Evolutionary conservation across 2,888 invertebrate genomes (phyloP), one percentile per base, ranked within the genome.

Genomic region (Drosophila setosimentum): DNA sequence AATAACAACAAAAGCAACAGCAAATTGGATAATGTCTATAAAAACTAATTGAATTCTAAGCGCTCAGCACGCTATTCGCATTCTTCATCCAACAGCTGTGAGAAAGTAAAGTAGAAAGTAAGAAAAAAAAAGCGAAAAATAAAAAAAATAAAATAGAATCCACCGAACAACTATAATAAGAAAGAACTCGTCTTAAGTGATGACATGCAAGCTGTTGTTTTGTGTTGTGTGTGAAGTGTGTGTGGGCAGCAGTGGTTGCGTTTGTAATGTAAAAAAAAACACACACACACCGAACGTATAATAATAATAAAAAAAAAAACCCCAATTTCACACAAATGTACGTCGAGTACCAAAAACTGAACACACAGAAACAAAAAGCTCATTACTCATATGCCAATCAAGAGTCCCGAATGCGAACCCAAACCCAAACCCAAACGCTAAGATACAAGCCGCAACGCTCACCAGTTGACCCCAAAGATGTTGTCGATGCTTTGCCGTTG

Each of bases 21-120:
- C 90, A 90, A 87, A 87, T 87, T 87, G 87, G 87, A 87, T 87
- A 87, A 87, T 90, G 87, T 87, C 90, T 87, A 87, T 87, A 87
- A 87, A 87, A 87, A 90, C 87, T 87, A 87, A 87, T 87, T 90
- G 87, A 87, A 87, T 87, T 90, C 90, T 87, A 87, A 87, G 90
- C 87, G 90, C 87, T 87, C 84, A 65, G 75, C 86, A 86, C 86
- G 89, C 87, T 80, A 82, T 82, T 78, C 82, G 82, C 82, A 82
- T 78, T 79, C 82, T 78, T 78, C 69, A 50, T 7, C 70, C 83
- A 82, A 75, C 90, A 78, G 78, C 89, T 86, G 86, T 90, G 87
- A 83, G 89, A 80, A 80, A 72, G 73, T 70, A 63, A 68, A 57
- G 60, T 66, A 78, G 74, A 78, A 82, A 82, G 74, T 82, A 68